Conservation (phyloP, 2,797 vertebrate genomes). For the Carapus acus region DNA sequence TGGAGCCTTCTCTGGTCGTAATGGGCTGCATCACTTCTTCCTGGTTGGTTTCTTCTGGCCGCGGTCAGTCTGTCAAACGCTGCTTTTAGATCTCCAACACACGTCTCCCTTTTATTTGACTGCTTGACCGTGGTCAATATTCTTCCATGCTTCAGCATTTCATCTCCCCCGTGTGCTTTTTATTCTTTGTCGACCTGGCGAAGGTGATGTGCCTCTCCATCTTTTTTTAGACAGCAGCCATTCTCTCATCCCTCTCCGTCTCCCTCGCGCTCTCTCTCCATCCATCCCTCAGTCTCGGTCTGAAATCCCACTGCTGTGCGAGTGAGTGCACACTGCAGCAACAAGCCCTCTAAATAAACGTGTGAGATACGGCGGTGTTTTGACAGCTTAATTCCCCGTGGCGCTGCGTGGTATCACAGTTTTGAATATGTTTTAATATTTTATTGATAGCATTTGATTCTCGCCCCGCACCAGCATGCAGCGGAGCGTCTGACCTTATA, state of each 20-base stretch:
- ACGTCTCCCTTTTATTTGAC: no score
- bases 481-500: slow-evolving; percentile 18
- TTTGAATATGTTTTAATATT: slow-evolving; percentile 15
- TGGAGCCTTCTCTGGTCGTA: no score
- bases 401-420: neutral
- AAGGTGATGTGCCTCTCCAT: slow-evolving; percentile 7
- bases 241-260: no score
- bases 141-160: no score
- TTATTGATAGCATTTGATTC: slow-evolving; percentile 17
- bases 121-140: no score
- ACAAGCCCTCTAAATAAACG: slow-evolving; percentile 4
- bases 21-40: no score
- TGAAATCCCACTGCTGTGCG: neutral
- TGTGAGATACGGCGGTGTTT: neutral
- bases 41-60: no score
- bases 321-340: slow-evolving; percentile 5
- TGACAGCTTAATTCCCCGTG: neutral
- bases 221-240: slow-evolving; percentile 1
- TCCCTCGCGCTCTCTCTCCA: neutral
- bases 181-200: no score
- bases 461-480: neutral
- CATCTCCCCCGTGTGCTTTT: no score
- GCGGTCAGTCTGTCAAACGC: no score
- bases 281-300: slow-evolving; percentile 2
- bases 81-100: no score